phyloP scores from a whole-genome alignment of 1,140 invertebrate species.

The Amphibalanus amphitrite region DNA sequence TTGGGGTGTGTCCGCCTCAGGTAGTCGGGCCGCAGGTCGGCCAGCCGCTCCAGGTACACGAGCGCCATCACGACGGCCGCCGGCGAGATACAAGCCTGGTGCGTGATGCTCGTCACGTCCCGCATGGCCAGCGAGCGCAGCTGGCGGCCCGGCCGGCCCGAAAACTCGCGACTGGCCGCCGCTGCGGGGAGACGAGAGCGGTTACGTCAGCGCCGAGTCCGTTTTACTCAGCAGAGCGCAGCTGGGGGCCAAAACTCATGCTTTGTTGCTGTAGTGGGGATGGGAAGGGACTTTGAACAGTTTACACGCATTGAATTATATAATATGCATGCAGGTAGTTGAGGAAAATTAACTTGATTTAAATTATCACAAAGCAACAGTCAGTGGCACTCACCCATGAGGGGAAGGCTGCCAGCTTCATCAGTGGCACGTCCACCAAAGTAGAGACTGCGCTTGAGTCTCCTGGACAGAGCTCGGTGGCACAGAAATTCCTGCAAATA shows the following conservation, averaged over 20 bases:
- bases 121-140: background rate
- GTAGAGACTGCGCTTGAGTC: background rate
- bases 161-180: background rate
- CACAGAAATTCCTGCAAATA: background rate
- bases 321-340: no score
- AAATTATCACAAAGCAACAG: no score
- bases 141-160: no score
- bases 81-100: slow-evolving; percentile 59
- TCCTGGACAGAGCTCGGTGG: background rate
- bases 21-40: slow-evolving; percentile 62
- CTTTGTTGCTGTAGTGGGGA: no score
- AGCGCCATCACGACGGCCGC: slow-evolving; percentile 63
- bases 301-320: no score
- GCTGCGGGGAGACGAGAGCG: background rate
- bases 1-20: slow-evolving; percentile 58
- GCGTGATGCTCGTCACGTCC: background rate
- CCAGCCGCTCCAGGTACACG: slow-evolving; percentile 69
- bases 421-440: background rate
- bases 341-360: no score
- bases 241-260: no score
- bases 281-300: no score
- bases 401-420: background rate
- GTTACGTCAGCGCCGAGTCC: no score
- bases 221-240: no score
- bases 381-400: background rate